phyloP scores from a whole-genome alignment of 2,797 vertebrate genomes.

The Nyctalus aviator region DNA sequence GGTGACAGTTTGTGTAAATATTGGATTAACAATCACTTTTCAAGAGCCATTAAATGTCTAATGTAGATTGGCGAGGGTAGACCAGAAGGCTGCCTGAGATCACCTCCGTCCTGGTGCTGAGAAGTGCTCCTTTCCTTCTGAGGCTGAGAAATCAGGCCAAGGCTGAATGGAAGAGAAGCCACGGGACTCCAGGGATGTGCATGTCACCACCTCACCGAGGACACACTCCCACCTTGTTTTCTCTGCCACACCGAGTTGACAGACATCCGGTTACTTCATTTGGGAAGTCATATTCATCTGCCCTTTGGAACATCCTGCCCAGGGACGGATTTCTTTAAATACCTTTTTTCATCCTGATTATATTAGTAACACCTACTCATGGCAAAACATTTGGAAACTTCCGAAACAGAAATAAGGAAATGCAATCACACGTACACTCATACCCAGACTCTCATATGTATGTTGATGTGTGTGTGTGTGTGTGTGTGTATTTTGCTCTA shows the following conservation, averaged over 20 bases:
- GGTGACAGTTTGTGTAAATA: background rate
- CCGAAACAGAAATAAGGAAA: slow-evolving; percentile 51
- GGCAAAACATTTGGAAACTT: slow-evolving; percentile 42
- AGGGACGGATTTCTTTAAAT: background rate
- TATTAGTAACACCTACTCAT: slow-evolving; percentile 10
- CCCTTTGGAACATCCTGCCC: slow-evolving; percentile 54
- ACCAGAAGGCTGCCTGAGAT: background rate
- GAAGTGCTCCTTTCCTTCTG: background rate
- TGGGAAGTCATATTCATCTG: slow-evolving; percentile 34
- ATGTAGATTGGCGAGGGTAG: background rate
- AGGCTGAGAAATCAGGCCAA: background rate
- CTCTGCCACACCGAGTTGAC: background rate
- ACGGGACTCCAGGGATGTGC: background rate
- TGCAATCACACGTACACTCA: background rate
- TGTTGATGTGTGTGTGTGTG: background rate
- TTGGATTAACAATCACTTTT: slow-evolving; percentile 7
- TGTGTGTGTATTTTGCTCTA: background rate
- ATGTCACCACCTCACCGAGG: background rate
- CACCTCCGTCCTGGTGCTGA: background rate
- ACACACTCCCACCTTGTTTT: slow-evolving; percentile 19
- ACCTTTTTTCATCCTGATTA: background rate
- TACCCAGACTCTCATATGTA: background rate
- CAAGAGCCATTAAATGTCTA: background rate
- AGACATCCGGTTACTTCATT: slow-evolving; percentile 45
- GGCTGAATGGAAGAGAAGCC: background rate